Conservation (phyloP, 1,140 invertebrate species). For the Ephestia elutella region DNA sequence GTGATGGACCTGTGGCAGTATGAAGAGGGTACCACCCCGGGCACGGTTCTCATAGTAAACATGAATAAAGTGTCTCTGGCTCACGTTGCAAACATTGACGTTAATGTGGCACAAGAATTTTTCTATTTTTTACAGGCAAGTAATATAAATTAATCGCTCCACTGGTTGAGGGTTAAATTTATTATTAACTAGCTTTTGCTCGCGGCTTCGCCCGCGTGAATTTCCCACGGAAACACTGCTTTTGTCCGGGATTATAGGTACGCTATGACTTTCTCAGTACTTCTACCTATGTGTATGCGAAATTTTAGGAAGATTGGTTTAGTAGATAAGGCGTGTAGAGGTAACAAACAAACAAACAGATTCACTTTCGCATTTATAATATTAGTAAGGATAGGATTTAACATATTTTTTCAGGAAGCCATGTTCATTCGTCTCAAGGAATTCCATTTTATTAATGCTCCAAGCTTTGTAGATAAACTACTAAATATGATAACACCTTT, state of each 20-base stretch:
- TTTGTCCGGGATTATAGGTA: too few relatives aligned
- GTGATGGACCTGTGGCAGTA: slow-evolving; percentile 71
- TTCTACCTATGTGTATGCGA: too few relatives aligned
- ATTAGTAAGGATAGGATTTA: too few relatives aligned
- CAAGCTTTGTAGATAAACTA: slow-evolving; percentile 78
- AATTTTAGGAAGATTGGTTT: too few relatives aligned
- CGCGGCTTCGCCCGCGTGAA: too few relatives aligned
- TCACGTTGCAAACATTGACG: slow-evolving; percentile 75
- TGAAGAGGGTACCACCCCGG: slow-evolving; percentile 74
- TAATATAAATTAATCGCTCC: not conserved
- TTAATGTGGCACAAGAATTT: slow-evolving; percentile 76
- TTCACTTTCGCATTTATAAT: too few relatives aligned
- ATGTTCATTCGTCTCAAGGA: slow-evolving; percentile 78
- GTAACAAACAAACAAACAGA: too few relatives aligned
- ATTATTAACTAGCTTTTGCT: too few relatives aligned
- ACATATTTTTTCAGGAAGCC: slow-evolving; percentile 71
- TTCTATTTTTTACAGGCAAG: slow-evolving; percentile 76
- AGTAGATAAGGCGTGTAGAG: too few relatives aligned
- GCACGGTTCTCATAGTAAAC: slow-evolving; percentile 76
- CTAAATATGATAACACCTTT: slow-evolving; percentile 79
- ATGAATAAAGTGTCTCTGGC: slow-evolving; percentile 74
- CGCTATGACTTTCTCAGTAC: too few relatives aligned
- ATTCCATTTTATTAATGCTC: slow-evolving; percentile 79
- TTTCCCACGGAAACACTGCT: too few relatives aligned
- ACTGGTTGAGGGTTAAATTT: too few relatives aligned